These are phyloP conservation scores for Emydura subglobosa DNA, from an alignment of 2,113 vertebrate genomes.

Conservation along the genomic window DNA sequence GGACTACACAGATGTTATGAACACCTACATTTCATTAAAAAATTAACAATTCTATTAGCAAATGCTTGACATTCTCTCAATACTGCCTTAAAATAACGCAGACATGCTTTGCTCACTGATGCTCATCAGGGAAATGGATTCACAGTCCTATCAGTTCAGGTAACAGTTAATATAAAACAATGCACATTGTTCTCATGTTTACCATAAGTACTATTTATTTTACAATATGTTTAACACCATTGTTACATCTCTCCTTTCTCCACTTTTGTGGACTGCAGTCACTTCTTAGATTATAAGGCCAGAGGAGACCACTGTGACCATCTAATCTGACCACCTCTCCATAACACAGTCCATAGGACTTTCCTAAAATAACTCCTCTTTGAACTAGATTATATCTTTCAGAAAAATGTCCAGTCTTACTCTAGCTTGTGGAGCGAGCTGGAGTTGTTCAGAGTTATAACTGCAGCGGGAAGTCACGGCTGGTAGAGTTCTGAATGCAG, in stretches of 20 bases:
- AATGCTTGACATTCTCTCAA: neutral
- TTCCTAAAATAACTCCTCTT: neutral
- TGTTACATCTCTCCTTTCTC: conserved; percentile 15
- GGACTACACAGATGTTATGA: conserved; percentile 57
- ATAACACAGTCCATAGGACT: neutral
- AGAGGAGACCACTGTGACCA: neutral
- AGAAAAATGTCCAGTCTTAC: neutral
- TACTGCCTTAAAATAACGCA: conserved; percentile 22
- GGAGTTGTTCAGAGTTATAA: neutral
- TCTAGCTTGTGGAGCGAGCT: accelerated
- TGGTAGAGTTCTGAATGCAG: neutral
- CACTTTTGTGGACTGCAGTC: neutral
- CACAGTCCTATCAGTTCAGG: conserved; percentile 40
- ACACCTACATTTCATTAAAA: conserved; percentile 55
- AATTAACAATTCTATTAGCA: conserved; percentile 69
- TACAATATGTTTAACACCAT: neutral
- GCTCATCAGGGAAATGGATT: neutral
- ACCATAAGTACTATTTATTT: neutral
- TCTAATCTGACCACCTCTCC: neutral
- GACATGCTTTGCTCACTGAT: conserved; percentile 41
- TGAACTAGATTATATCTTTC: neutral
- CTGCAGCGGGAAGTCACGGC: neutral
- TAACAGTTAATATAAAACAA: conserved; percentile 9
- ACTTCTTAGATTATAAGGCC: neutral
- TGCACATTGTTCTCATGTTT: neutral